Evolutionary conservation across 2,113 vertebrate species (phyloP).

Genomic region (Vidua chalybeata): DNA sequence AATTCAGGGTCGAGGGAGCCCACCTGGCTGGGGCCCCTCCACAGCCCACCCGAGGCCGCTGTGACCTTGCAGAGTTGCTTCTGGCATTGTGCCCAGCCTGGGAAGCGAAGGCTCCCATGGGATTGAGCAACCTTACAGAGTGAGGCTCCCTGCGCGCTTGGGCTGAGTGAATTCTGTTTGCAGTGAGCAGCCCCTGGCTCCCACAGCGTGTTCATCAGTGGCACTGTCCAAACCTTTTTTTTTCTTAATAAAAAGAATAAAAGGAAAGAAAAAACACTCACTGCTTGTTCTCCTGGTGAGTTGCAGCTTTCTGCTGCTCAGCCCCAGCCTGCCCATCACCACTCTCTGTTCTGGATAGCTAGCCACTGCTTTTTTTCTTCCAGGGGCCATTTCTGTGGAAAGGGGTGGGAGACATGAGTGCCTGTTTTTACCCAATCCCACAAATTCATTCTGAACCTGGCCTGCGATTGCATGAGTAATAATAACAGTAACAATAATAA

Average conservation of each 20-base stretch:
- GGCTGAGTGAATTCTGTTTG: background rate
- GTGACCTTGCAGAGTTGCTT: background rate
- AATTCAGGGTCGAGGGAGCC: background rate
- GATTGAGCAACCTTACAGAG: background rate
- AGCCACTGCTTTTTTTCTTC: slow-evolving; percentile 29
- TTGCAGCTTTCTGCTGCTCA: slow-evolving; percentile 26
- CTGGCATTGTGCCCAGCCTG: background rate
- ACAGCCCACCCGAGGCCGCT: background rate
- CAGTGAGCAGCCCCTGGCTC: slow-evolving; percentile 28
- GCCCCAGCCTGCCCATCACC: background rate
- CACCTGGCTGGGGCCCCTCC: background rate
- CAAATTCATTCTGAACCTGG: slow-evolving; percentile 74
- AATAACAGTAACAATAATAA: slow-evolving; percentile 44
- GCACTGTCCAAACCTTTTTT: background rate
- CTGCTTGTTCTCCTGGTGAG: background rate
- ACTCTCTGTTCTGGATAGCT: background rate
- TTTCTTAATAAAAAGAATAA: background rate
- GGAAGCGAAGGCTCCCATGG: background rate
- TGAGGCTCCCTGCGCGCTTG: background rate
- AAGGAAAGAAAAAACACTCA: background rate
- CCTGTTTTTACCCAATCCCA: slow-evolving; percentile 70
- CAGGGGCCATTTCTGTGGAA: slow-evolving; percentile 63
- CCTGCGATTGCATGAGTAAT: slow-evolving; percentile 79
- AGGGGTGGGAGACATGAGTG: slow-evolving; percentile 66
- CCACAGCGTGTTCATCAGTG: background rate